A percentile compares a stretch with the other conserved stretches of the same genome.
Conservation (phyloP, 2,113 vertebrate genomes). For the Ochotona princeps region DNA sequence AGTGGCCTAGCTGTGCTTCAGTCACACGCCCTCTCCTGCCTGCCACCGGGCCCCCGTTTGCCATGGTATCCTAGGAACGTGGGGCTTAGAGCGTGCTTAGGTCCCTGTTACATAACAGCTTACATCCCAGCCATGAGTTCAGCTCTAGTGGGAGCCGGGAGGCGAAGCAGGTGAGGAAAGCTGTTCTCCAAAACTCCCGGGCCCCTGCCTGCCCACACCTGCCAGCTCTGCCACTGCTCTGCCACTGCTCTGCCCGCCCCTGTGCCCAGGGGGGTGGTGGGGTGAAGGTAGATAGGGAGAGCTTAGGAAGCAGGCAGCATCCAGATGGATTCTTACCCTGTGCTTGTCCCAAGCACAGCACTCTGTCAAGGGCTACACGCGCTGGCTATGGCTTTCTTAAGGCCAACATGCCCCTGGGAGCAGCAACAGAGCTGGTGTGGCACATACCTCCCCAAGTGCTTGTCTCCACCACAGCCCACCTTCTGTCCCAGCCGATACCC, state of each 20-base stretch:
- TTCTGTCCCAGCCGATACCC: not conserved
- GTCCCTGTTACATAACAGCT: constrained; percentile 78
- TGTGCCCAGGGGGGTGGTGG: not conserved
- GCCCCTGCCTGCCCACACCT: not conserved
- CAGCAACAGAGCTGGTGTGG: not conserved
- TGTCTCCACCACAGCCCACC: not conserved
- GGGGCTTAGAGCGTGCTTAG: constrained; percentile 39
- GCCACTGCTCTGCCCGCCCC: not conserved
- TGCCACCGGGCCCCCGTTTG: constrained; percentile 42
- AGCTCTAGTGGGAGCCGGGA: constrained; percentile 26
- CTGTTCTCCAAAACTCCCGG: not conserved
- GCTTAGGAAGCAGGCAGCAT: not conserved
- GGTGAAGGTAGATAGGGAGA: not conserved
- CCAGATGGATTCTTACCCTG: not conserved
- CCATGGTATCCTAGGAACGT: constrained; percentile 78
- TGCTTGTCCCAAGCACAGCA: constrained; percentile 30
- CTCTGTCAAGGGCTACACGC: constrained; percentile 32
- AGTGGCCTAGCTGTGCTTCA: not conserved
- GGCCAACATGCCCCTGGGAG: not conserved
- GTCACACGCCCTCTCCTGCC: constrained; percentile 22
- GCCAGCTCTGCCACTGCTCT: not conserved
- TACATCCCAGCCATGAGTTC: constrained; percentile 52
- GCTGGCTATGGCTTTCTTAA: not conserved
- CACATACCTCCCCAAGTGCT: not conserved
- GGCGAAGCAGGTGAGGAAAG: not conserved